A percentile compares a stretch with the other conserved stretches of the same genome.
These are phyloP conservation scores for Psittacula derbiana DNA, from an alignment of 2,797 vertebrate species.

Conservation along the genomic window DNA sequence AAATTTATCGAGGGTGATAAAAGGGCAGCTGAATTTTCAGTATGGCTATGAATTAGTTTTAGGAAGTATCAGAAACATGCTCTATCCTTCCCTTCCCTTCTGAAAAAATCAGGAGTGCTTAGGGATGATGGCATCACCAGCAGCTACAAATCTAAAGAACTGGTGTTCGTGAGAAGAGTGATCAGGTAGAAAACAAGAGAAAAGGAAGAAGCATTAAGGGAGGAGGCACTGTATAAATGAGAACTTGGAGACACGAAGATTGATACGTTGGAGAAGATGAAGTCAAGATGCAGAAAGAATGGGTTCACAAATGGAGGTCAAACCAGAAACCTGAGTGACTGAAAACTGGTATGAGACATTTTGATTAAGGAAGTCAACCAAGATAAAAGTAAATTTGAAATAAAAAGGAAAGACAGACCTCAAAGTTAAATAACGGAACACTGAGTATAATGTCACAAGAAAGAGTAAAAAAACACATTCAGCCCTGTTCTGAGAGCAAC, in stretches of 20 bases:
- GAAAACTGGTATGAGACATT: background rate
- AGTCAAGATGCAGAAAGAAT: background rate
- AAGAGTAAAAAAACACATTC: background rate
- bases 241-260: background rate
- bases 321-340: background rate
- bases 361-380: background rate
- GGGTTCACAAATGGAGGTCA: background rate
- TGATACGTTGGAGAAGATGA: background rate
- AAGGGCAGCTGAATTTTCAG: slow-evolving; percentile 15
- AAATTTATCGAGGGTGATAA: slow-evolving; percentile 19
- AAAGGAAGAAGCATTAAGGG: background rate
- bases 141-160: background rate
- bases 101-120: background rate
- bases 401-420: background rate
- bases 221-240: background rate
- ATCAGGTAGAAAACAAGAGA: background rate
- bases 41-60: slow-evolving; percentile 20
- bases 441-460: background rate
- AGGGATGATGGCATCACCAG: background rate
- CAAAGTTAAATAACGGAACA: background rate
- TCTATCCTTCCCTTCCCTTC: background rate
- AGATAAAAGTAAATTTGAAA: background rate
- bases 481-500: background rate
- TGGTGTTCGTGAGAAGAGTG: background rate
- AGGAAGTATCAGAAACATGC: background rate